A percentile compares a stretch with the other conserved stretches of the same genome.
These are phyloP conservation scores for Menidia menidia DNA, from an alignment of 2,797 vertebrate species.

Conservation along the genomic window DNA sequence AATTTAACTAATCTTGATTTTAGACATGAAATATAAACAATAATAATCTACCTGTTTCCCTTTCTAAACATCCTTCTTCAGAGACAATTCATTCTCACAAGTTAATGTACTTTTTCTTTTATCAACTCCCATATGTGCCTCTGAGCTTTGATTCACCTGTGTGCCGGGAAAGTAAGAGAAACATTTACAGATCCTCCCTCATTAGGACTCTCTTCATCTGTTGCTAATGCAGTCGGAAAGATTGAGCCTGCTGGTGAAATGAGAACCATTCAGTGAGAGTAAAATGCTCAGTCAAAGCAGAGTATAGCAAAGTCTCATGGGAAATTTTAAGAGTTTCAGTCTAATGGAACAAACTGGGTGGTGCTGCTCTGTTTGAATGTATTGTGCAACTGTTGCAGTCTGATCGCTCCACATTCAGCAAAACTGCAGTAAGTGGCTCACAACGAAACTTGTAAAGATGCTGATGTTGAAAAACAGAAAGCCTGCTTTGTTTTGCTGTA, in stretches of 20 bases:
- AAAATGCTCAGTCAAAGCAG: slow-evolving; percentile 44
- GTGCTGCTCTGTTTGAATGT: slow-evolving; percentile 10
- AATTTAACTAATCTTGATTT: background rate
- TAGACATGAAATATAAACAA: background rate
- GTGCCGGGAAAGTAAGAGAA: background rate
- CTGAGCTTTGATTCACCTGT: slow-evolving; percentile 8
- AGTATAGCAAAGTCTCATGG: slow-evolving; percentile 37
- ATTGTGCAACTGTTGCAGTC: slow-evolving; percentile 39
- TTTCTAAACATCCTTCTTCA: background rate
- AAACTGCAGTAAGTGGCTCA: slow-evolving; percentile 1
- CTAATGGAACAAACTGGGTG: slow-evolving; percentile 47
- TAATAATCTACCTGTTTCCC: background rate
- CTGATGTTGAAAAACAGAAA: background rate
- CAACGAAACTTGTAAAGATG: slow-evolving; percentile 7
- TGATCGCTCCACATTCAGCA: slow-evolving; percentile 35
- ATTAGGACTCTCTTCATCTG: slow-evolving; percentile 20
- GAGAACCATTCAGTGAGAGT: slow-evolving; percentile 47
- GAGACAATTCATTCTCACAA: background rate
- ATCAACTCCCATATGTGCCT: background rate
- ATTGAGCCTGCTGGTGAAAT: slow-evolving; percentile 43
- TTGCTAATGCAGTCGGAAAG: slow-evolving; percentile 37
- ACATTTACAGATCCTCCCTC: slow-evolving; percentile 12
- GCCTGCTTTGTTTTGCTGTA: background rate
- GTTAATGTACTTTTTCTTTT: background rate
- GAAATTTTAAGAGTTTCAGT: slow-evolving; percentile 58